Evolutionary conservation across 2,113 vertebrate species (phyloP), one percentile per base, ranked within the genome.

Genomic region (Mormyrus lacerda): DNA sequence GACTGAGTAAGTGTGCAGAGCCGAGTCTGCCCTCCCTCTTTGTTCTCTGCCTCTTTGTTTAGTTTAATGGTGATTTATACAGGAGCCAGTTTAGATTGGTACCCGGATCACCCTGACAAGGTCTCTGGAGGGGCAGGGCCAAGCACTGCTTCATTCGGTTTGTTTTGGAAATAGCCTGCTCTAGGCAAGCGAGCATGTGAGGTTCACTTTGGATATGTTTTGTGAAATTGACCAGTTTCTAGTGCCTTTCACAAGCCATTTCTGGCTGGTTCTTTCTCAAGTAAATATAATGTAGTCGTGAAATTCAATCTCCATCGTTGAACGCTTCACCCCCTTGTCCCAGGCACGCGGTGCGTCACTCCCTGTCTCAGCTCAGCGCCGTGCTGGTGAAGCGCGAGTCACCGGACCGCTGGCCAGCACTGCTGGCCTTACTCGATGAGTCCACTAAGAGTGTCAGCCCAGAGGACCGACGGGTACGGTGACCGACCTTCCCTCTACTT

Each of bases 341-440:
- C 90, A 98, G 97, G 73, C 97, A 98, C 91, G 94, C 92, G 3
- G 97, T 98, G 90, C 97, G 95, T 83, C 95, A 97, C 91, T 95
- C 97, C 1, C 93, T 98, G 50, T 96, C 97, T 47, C 97, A 98
- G 91, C 95, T 98, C 51, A 94, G 96, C 0, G 97, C 97, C 0
- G 93, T 96, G 27, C 95, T 98, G 92, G 95, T 98, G 89, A 97
- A 96, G 91, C 96, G 97, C 6, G 97, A 98, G 94, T 96, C 95
- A 0, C 95, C 97, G 13, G 95, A 97, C 69, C 94, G 93, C 91
- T 98, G 97, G 97, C 97, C 97, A 11, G 96, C 97, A 55, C 92
- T 97, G 88, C 93, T 97, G 85, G 92, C 95, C 69, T 94, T 97
- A 31, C 95, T 98, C 48, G 97, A 95, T 53, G 92, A 96, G 3